Evolutionary conservation across 2,888 invertebrate genomes (phyloP).

Genomic region (Saturnia japonica): DNA sequence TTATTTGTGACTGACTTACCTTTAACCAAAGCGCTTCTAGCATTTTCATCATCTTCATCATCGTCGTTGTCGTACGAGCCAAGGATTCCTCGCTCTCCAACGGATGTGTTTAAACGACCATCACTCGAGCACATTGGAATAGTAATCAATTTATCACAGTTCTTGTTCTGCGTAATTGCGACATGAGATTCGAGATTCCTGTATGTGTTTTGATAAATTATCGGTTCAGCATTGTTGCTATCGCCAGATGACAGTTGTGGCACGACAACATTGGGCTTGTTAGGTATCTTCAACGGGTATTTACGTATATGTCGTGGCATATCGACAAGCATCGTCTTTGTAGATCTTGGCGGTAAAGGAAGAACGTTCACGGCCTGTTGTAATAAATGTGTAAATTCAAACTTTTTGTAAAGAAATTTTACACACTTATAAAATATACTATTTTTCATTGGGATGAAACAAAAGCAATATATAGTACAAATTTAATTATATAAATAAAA

Average conservation of each 20-base stretch:
- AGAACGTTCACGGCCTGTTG: constrained; percentile 58
- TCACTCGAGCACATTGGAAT: constrained; percentile 53
- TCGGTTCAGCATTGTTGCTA: constrained; percentile 24
- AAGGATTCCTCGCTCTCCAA: constrained; percentile 18
- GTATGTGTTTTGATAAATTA: constrained; percentile 65
- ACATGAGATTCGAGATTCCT: constrained; percentile 26
- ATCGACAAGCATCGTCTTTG: constrained; percentile 63
- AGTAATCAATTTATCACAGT: not conserved
- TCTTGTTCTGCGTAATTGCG: not conserved
- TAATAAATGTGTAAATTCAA: constrained; percentile 24
- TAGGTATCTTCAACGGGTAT: constrained; percentile 57
- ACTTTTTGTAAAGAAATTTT: no score
- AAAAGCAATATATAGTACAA: no score
- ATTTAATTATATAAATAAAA: no score
- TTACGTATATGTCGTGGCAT: constrained; percentile 67
- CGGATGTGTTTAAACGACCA: constrained; percentile 24
- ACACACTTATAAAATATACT: no score
- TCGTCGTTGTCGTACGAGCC: constrained; percentile 18
- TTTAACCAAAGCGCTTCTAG: constrained; percentile 56
- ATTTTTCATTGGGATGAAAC: no score
- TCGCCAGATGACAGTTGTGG: constrained; percentile 20
- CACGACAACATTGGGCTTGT: constrained; percentile 18
- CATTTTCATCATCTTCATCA: constrained; percentile 27
- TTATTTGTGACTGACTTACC: constrained; percentile 40
- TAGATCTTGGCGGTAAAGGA: constrained; percentile 63